Percentiles rank a stretch among this genome's conserved stretches.
These are phyloP conservation scores for Silurus meridionalis DNA, from an alignment of 2,113 vertebrate species.

Conservation along the genomic window DNA sequence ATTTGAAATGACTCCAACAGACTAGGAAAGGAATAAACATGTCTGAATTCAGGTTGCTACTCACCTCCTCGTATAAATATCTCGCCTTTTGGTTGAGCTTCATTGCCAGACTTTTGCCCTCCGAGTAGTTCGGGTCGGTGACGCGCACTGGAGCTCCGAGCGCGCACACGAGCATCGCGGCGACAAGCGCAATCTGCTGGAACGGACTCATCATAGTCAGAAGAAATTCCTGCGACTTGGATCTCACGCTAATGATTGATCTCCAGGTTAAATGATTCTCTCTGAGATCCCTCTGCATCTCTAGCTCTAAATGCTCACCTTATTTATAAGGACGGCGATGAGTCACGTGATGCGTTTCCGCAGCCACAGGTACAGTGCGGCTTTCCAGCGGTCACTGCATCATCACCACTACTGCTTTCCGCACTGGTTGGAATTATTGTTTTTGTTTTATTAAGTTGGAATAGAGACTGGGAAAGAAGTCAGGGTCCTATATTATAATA, in stretches of 20 bases:
- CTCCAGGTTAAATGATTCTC: neutral
- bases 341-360: constrained; percentile 63
- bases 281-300: neutral
- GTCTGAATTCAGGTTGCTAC: neutral
- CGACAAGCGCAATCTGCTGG: neutral
- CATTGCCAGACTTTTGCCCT: constrained; percentile 14
- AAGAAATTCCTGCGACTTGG: too few relatives aligned
- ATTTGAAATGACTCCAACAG: neutral
- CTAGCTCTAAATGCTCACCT: neutral
- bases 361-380: constrained; percentile 5
- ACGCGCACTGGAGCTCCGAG: constrained; percentile 45
- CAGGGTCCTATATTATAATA: neutral
- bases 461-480: neutral
- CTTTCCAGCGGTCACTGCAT: neutral
- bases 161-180: neutral
- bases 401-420: too few relatives aligned
- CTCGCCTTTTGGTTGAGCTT: constrained; percentile 54
- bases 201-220: neutral
- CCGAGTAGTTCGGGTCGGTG: neutral
- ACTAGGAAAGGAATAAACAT: too few relatives aligned
- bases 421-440: neutral
- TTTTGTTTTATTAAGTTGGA: neutral
- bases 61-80: constrained; percentile 43
- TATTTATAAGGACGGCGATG: constrained; percentile 30
- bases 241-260: neutral